Evolutionary conservation across 2,888 invertebrate genomes (phyloP).

Genomic region (Zootermopsis nevadensis): DNA sequence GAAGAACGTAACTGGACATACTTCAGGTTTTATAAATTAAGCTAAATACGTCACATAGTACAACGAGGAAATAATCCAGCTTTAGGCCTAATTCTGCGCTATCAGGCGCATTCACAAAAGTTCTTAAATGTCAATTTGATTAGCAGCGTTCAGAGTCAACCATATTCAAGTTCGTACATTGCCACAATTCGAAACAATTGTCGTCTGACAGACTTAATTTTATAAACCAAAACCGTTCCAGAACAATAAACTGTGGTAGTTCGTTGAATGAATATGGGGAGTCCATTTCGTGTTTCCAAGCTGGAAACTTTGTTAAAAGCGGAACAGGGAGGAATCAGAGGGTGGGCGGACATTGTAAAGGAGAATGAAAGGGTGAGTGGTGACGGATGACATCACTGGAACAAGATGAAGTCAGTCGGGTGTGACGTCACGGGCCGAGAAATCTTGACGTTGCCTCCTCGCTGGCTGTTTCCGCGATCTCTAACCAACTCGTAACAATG

Average conservation of each 20-base stretch:
- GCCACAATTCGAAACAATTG: conserved; percentile 18
- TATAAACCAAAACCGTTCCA: conserved; percentile 29
- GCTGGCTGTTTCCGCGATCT: conserved; percentile 31
- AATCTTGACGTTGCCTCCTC: conserved; percentile 47
- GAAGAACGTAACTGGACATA: too few relatives aligned
- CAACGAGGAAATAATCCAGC: too few relatives aligned
- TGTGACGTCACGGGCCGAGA: conserved; percentile 65
- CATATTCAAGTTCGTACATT: background rate
- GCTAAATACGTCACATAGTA: too few relatives aligned
- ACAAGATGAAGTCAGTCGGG: conserved; percentile 66
- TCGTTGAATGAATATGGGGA: conserved; percentile 32
- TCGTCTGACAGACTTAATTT: conserved; percentile 18
- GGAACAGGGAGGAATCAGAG: conserved; percentile 36
- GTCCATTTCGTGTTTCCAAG: conserved; percentile 41
- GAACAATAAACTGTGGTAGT: conserved; percentile 24
- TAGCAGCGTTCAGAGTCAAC: background rate
- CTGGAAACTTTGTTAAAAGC: conserved; percentile 41
- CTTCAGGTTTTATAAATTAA: too few relatives aligned
- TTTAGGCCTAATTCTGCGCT: background rate
- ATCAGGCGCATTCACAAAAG: background rate
- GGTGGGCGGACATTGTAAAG: conserved; percentile 40
- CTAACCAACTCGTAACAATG: conserved; percentile 43
- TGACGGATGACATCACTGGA: conserved; percentile 54
- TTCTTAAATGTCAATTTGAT: background rate
- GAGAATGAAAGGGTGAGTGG: conserved; percentile 47